A percentile compares a stretch with the other conserved stretches of the same genome.
Conservation (phyloP, 2,797 vertebrate genomes). For the Alca torda region DNA sequence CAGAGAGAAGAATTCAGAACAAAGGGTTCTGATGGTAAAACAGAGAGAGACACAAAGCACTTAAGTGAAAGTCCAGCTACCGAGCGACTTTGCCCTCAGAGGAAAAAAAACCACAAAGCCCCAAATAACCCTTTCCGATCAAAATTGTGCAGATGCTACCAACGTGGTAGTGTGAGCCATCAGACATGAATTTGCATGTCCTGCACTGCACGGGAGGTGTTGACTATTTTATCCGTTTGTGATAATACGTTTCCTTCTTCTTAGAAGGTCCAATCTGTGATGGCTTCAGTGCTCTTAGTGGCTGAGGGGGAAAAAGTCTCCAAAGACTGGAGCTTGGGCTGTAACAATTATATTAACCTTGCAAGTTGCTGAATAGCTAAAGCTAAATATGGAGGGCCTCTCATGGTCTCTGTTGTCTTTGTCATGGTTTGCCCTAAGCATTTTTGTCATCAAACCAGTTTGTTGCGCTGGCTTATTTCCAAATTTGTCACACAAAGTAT, state of each 20-base stretch:
- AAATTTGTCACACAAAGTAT: neutral
- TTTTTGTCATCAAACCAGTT: neutral
- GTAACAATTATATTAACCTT: neutral
- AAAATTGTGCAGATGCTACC: neutral
- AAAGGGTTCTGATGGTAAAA: neutral
- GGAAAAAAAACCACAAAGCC: neutral
- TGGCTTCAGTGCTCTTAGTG: neutral
- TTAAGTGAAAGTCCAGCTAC: neutral
- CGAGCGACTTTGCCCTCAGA: neutral
- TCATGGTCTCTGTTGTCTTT: neutral
- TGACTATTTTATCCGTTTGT: neutral
- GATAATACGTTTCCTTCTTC: neutral
- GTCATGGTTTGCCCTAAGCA: neutral
- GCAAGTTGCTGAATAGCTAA: neutral
- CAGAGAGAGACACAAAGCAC: neutral
- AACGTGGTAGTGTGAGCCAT: neutral
- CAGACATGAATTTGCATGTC: neutral
- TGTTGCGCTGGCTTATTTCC: neutral
- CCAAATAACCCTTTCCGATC: neutral
- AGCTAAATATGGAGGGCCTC: neutral
- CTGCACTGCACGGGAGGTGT: neutral
- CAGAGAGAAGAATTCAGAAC: neutral
- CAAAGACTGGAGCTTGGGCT: neutral
- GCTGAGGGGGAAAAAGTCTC: neutral
- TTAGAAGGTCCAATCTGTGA: neutral